Evolutionary conservation across 1,140 invertebrate genomes (phyloP).

Genomic region (Aphelinus certus): DNA sequence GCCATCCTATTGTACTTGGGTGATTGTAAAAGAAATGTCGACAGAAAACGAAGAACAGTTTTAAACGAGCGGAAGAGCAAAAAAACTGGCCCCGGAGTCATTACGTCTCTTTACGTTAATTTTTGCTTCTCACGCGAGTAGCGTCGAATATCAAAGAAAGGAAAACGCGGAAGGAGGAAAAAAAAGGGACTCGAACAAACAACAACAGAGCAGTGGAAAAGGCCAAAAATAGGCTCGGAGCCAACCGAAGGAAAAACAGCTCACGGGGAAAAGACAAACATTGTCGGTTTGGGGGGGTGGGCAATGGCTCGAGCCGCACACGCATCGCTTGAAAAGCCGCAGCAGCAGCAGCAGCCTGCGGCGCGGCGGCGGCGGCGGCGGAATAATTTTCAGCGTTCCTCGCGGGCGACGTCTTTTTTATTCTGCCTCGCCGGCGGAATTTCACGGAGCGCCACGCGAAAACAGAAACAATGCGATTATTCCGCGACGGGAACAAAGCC

Average conservation of each 20-base stretch:
- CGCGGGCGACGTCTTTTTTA: not conserved
- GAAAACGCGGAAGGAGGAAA: not conserved
- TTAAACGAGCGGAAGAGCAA: not conserved
- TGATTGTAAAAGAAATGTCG: not conserved
- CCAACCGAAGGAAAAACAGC: not conserved
- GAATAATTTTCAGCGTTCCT: slow-evolving; percentile 11
- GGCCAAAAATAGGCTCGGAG: not conserved
- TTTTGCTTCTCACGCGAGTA: not conserved
- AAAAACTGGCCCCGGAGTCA: not conserved
- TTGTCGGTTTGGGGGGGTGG: not conserved
- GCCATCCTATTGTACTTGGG: too few relatives aligned
- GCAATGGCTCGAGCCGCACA: not conserved
- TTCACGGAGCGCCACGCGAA: not conserved
- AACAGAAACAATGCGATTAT: slow-evolving; percentile 17
- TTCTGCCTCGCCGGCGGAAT: not conserved
- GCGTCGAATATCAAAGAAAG: not conserved
- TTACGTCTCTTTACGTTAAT: not conserved
- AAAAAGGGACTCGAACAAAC: not conserved
- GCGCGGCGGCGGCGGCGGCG: not conserved
- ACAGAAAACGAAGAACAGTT: not conserved
- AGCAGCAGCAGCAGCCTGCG: too few relatives aligned
- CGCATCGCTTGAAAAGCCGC: not conserved
- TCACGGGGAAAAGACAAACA: not conserved
- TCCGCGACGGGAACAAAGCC: not conserved
- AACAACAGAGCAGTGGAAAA: not conserved